Conservation (phyloP, 2,797 vertebrate species). For the Anabas testudineus region DNA sequence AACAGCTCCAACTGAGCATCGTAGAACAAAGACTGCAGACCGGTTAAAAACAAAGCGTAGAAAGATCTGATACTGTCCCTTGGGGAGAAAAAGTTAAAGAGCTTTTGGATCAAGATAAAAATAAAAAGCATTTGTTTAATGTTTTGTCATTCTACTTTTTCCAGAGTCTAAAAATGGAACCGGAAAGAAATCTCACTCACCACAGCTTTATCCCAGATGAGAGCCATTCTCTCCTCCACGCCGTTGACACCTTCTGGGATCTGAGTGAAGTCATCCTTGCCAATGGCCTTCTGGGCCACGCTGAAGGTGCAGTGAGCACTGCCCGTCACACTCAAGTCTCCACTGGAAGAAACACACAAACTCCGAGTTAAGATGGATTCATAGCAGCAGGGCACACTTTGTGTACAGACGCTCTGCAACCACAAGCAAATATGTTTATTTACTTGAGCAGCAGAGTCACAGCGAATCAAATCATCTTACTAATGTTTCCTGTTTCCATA, state of each 20-base stretch:
- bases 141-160: neutral
- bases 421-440: slow-evolving; percentile 23
- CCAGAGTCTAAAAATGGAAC: neutral
- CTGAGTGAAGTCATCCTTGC: slow-evolving; percentile 97
- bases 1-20: neutral
- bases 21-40: slow-evolving; percentile 6
- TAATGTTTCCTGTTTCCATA: slow-evolving; percentile 49
- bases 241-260: slow-evolving; percentile 98
- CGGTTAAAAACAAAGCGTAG: slow-evolving; percentile 9
- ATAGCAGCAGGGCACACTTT: neutral
- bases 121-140: neutral
- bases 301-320: slow-evolving; percentile 98
- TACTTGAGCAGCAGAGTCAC: slow-evolving; percentile 13
- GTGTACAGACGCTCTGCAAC: slow-evolving; percentile 2
- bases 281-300: slow-evolving; percentile 97
- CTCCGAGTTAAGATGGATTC: slow-evolving; percentile 3
- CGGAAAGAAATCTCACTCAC: slow-evolving; percentile 75
- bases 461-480: slow-evolving; percentile 22
- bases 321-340: slow-evolving; percentile 94
- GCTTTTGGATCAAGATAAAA: slow-evolving; percentile 2
- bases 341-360: slow-evolving; percentile 76
- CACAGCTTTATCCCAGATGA: slow-evolving; percentile 99
- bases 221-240: slow-evolving; percentile 94
- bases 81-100: neutral
- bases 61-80: neutral